phyloP scores from a whole-genome alignment of 23 tunicate species.

The Clavelina lepadiformis region DNA sequence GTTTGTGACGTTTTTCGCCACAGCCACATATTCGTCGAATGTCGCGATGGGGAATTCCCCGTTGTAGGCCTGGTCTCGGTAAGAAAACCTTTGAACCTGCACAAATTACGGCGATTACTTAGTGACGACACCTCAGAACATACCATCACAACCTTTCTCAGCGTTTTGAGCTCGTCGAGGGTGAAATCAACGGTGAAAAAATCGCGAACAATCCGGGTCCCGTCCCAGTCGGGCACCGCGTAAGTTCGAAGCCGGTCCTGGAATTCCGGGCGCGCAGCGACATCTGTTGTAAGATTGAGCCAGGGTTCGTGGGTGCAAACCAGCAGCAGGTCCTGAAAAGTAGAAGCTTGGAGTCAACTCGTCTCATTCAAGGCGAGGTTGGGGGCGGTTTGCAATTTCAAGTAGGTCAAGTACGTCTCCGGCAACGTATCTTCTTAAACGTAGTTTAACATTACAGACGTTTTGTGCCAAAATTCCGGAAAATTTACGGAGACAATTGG shows the following conservation, averaged over 20 bases:
- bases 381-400: too few species aligned
- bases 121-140: background rate
- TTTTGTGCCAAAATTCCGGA: too few species aligned
- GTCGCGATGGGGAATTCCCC: conserved; percentile 57
- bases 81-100: conserved; percentile 52
- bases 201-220: too few species aligned
- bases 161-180: conserved; percentile 46
- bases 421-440: too few species aligned
- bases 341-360: too few species aligned
- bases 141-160: conserved; percentile 37
- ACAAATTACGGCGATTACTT: conserved; percentile 1
- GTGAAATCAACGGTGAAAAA: conserved; percentile 90
- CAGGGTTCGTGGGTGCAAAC: conserved; percentile 85
- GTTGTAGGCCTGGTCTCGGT: conserved; percentile 84
- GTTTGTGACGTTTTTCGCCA: conserved; percentile 36
- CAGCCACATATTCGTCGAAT: conserved; percentile 77
- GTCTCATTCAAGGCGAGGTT: too few species aligned
- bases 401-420: too few species aligned
- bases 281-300: conserved; percentile 65
- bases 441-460: too few species aligned
- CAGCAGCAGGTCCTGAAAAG: conserved; percentile 68
- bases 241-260: conserved; percentile 41
- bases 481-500: too few species aligned
- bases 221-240: conserved; percentile 12
- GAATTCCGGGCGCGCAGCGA: conserved; percentile 44